Evolutionary conservation across 2,888 invertebrate genomes (phyloP), one percentile per base, ranked within the genome.

Genomic region (Automeris io): DNA sequence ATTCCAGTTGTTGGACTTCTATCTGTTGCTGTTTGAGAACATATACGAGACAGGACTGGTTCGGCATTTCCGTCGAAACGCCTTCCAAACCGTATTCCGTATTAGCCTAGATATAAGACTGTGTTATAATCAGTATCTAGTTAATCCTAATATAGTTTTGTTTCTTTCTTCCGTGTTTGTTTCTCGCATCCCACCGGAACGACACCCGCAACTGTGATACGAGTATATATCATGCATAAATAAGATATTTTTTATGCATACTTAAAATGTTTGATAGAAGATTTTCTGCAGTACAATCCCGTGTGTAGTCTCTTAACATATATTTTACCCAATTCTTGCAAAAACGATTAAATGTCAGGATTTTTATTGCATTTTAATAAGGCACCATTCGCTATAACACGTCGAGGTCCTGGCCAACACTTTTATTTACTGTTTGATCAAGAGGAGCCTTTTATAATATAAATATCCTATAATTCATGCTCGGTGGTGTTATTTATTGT

Each of bases 311-410:
- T 5, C n/a, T n/a, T 13, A 11, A 23, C 33, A 44, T 40, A 40
- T 42, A 53, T 51, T 60, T 62, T 45, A 46, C 42, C 36, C 18
- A 52, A 55, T 71, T 75, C 64, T 57, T 39, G 49, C 57, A 70
- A 72, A 68, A 66, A 57, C 61, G 69, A 69, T 69, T 68, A 64
- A 62, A 62, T 59, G 53, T 57, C 57, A 49, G 54, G 57, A 62
- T 54, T 70, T 68, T 75, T 72, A 74, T 73, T 67, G 68, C 72
- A 59, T 68, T 74, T 70, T 74, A 76, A 72, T 74, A 72, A 70
- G 71, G 51, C 47, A 46, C 47, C 54, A 53, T 51, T 42, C 45
- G 39, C 51, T 54, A 58, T 45, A 32, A 48, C 53, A 55, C 57
- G 41, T 39, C 46, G 29, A 22, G 57, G 65, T 61, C 41, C 40